These are phyloP conservation scores for Saturnia japonica DNA, from an alignment of 2,888 invertebrate species.

Conservation along the genomic window DNA sequence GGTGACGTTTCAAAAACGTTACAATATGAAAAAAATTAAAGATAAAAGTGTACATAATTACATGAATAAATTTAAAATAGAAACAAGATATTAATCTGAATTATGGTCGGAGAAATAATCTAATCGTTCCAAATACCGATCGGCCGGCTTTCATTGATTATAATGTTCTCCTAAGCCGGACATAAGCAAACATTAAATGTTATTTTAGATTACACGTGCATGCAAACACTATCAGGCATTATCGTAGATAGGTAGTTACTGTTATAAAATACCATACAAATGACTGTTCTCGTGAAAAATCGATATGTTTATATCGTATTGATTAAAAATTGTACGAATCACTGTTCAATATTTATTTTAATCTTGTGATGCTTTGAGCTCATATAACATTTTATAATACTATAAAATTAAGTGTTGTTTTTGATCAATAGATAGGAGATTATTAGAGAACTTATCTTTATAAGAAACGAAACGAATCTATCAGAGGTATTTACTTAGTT, in stretches of 20 bases:
- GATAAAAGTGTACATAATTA: too few species aligned
- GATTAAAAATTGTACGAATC: neutral
- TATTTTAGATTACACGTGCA: neutral
- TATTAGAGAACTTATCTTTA: too few species aligned
- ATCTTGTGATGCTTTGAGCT: neutral
- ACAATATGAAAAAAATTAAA: too few species aligned
- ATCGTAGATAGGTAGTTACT: neutral
- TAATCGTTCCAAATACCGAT: neutral
- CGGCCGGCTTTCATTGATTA: neutral
- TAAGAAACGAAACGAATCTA: too few species aligned
- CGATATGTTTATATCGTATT: neutral
- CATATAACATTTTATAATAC: neutral
- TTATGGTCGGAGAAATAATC: neutral
- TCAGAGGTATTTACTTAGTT: too few species aligned
- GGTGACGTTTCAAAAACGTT: too few species aligned
- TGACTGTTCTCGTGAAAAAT: neutral
- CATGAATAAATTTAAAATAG: neutral
- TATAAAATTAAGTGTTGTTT: too few species aligned
- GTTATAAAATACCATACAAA: slow-evolving; percentile 1
- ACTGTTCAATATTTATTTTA: neutral
- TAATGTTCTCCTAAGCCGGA: neutral
- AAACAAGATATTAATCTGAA: neutral
- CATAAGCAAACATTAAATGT: neutral
- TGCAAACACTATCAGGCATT: neutral
- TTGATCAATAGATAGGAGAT: too few species aligned